Percentiles rank a stretch among this genome's conserved stretches.
These are phyloP conservation scores for Probosciger aterrimus DNA, from an alignment of 2,113 vertebrate genomes.

Conservation along the genomic window DNA sequence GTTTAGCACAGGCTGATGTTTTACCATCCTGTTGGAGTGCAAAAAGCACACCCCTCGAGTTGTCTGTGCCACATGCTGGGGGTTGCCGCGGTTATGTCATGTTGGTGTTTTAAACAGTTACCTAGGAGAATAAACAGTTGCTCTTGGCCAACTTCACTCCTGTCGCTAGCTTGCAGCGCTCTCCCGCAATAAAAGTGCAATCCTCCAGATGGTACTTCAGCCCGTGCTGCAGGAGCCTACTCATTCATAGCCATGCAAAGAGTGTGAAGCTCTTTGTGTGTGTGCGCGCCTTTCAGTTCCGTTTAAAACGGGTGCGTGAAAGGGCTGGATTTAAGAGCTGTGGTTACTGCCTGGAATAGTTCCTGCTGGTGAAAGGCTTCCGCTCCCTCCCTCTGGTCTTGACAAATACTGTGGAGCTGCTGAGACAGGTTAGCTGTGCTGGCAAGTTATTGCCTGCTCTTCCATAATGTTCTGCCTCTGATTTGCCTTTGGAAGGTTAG, in stretches of 20 bases:
- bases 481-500: neutral
- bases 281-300: neutral
- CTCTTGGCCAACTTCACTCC: neutral
- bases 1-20: neutral
- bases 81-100: neutral
- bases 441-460: neutral
- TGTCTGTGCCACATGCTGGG: neutral
- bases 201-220: neutral
- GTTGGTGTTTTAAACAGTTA: neutral
- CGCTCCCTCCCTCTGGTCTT: neutral
- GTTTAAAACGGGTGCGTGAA: neutral
- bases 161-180: accelerated
- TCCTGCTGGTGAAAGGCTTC: neutral
- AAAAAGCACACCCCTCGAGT: neutral
- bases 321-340: neutral
- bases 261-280: neutral
- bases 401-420: neutral
- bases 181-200: neutral
- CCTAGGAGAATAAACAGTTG: slow-evolving; percentile 5
- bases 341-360: neutral
- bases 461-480: neutral
- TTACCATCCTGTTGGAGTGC: neutral
- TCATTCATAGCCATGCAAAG: neutral
- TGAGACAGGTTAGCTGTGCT: neutral
- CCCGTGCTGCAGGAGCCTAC: neutral